phyloP scores from a whole-genome alignment of 2,797 vertebrate species.

The Prunella strophiata region DNA sequence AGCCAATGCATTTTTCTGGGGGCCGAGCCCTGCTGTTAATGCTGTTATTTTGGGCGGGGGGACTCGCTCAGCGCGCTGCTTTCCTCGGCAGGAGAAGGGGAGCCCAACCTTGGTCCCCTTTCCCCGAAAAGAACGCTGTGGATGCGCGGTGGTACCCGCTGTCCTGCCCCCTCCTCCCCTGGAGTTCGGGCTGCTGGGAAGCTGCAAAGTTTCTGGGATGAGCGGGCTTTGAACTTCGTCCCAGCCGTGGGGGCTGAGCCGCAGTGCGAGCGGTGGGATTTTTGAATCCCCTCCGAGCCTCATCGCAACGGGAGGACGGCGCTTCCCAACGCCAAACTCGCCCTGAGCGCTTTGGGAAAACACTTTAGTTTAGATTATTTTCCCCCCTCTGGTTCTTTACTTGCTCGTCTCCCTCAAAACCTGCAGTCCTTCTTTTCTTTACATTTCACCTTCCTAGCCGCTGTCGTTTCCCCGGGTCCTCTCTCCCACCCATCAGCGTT shows the following conservation, averaged over 20 bases:
- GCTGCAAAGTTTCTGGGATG: constrained; percentile 12
- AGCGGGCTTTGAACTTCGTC: background rate
- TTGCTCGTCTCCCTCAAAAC: background rate
- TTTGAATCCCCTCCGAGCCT: background rate
- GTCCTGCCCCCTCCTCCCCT: background rate
- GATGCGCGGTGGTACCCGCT: fast-evolving
- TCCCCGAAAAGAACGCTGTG: fast-evolving
- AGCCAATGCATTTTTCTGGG: background rate
- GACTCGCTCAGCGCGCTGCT: background rate
- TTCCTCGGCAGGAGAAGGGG: background rate
- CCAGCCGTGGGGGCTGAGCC: background rate
- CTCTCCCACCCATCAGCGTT: no score
- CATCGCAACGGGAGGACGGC: fast-evolving
- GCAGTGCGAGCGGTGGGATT: background rate
- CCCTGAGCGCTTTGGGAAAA: background rate
- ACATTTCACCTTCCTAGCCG: background rate
- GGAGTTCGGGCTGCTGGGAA: background rate
- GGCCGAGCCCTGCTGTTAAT: background rate
- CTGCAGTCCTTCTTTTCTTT: background rate
- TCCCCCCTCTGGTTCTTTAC: fast-evolving
- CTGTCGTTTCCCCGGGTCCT: fast-evolving
- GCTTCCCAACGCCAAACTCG: background rate
- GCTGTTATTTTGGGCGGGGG: fast-evolving
- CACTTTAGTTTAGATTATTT: background rate
- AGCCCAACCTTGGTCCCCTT: background rate